Percentiles rank a stretch among this genome's conserved stretches.
phyloP scores from a whole-genome alignment of 1,140 invertebrate species.

The Pollicipes pollicipes region DNA sequence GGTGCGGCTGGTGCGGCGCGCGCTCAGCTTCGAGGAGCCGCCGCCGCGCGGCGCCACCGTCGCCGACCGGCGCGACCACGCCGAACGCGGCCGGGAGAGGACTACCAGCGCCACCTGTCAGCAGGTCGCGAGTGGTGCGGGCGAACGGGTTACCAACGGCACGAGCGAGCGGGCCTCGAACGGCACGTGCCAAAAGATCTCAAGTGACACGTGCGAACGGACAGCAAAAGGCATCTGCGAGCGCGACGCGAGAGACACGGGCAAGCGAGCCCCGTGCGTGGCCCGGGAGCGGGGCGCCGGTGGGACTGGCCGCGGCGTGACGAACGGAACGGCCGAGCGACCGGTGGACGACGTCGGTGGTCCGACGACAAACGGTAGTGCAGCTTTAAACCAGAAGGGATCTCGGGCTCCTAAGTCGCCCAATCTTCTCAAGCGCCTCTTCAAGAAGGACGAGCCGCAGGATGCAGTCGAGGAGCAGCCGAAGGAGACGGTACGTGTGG shows the following conservation, averaged over 20 bases:
- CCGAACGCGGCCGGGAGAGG: not conserved
- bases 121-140: not conserved
- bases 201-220: not conserved
- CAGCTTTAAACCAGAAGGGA: not conserved
- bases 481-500: slow-evolving; percentile 6
- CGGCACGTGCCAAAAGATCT: not conserved
- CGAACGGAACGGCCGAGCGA: not conserved
- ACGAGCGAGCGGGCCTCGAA: not conserved
- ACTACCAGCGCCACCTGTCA: not conserved
- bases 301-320: not conserved
- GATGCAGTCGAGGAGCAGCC: not conserved
- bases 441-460: slow-evolving; percentile 7
- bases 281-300: not conserved
- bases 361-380: not conserved
- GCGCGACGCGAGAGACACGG: not conserved
- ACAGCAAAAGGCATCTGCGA: not conserved
- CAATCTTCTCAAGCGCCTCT: not conserved
- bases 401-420: not conserved
- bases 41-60: not conserved
- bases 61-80: not conserved
- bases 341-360: not conserved
- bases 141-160: not conserved
- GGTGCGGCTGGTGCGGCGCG: not conserved
- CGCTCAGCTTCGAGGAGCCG: not conserved
- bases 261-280: not conserved